Evolutionary conservation across 2,797 vertebrate genomes (phyloP).

Genomic region (Buphagus erythrorhynchus): DNA sequence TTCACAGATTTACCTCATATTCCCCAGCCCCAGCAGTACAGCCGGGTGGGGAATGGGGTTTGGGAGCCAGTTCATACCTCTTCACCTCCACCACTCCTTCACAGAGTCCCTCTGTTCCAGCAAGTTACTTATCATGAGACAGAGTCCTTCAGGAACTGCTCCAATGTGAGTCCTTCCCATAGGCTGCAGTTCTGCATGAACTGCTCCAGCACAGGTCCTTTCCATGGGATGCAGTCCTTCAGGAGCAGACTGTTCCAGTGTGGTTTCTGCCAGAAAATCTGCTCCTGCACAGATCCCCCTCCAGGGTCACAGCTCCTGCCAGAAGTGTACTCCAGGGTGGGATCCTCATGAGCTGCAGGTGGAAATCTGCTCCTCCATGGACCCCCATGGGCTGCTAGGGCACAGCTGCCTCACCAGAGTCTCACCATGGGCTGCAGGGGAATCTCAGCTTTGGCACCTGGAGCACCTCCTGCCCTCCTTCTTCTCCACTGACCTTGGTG

Average conservation of each 20-base stretch:
- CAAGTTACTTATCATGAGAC: not conserved
- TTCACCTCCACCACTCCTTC: not conserved
- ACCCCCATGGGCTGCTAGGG: not conserved
- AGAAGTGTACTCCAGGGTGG: not conserved
- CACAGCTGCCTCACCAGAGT: not conserved
- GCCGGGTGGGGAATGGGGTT: rapidly evolving
- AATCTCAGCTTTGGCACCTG: not conserved
- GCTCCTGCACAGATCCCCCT: rapidly evolving
- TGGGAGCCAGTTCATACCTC: not conserved
- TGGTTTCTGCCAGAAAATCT: not conserved
- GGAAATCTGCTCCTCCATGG: not conserved
- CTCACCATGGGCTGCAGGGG: not conserved
- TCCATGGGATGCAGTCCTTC: too few species aligned
- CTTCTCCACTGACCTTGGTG: not conserved
- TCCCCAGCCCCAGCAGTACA: not conserved
- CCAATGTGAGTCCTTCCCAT: not conserved
- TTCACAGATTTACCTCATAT: not conserved
- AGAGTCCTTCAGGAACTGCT: not conserved
- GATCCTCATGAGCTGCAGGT: not conserved
- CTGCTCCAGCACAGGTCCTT: not conserved
- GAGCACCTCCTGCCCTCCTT: not conserved
- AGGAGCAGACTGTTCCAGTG: not conserved
- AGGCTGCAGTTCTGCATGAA: too few species aligned
- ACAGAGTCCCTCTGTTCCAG: not conserved
- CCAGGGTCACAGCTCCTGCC: not conserved